phyloP scores from a whole-genome alignment of 2,888 invertebrate species.

The Ectemnius continuus region DNA sequence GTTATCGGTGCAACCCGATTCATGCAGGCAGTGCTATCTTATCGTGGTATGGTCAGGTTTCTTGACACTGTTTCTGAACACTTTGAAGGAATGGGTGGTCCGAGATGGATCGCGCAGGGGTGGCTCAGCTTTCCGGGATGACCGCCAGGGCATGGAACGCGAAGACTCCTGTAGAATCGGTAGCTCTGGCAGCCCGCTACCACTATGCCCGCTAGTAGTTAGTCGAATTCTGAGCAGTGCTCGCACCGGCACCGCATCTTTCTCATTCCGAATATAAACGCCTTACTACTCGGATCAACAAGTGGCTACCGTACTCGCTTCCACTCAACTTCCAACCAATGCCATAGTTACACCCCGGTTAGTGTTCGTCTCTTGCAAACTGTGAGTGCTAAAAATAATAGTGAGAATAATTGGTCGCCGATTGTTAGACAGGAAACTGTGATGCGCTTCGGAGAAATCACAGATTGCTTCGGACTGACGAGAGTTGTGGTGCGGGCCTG shows the following conservation, averaged over 20 bases:
- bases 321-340: too few relatives aligned
- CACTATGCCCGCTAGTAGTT: slow-evolving; percentile 29
- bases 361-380: too few relatives aligned
- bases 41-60: slow-evolving; percentile 1
- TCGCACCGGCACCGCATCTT: slow-evolving; percentile 5
- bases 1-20: not conserved
- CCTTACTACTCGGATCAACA: not conserved
- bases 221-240: slow-evolving; percentile 24
- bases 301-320: not conserved
- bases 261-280: too few relatives aligned
- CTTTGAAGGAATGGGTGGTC: slow-evolving; percentile 1
- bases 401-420: not conserved
- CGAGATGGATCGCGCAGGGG: slow-evolving; percentile 21
- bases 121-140: slow-evolving; percentile 26
- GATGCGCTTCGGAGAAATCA: slow-evolving; percentile 8
- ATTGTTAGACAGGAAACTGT: not conserved
- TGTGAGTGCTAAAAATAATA: not conserved
- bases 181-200: slow-evolving; percentile 18
- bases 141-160: slow-evolving; percentile 36
- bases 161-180: slow-evolving; percentile 25
- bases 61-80: not conserved
- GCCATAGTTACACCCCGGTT: too few relatives aligned
- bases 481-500: not conserved
- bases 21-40: not conserved
- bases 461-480: not conserved